A percentile compares a stretch with the other conserved stretches of the same genome.
Evolutionary conservation across 1,140 invertebrate genomes (phyloP).

Genomic region (Harpegnathos saltator): DNA sequence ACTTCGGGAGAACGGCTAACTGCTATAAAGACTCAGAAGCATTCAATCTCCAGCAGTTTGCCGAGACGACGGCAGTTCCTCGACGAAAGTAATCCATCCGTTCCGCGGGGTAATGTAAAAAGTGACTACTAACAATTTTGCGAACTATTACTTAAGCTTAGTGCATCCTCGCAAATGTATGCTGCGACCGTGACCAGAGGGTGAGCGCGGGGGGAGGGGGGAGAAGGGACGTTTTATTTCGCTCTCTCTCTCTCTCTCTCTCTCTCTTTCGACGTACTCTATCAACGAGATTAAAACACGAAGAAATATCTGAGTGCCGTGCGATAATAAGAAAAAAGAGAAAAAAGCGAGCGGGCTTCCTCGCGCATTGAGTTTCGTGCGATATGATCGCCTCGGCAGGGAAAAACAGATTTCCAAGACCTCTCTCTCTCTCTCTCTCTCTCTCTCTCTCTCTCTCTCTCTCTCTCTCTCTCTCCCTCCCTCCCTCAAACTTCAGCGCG

Average conservation of each 20-base stretch:
- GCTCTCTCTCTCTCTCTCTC: too few relatives aligned
- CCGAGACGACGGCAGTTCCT: background rate
- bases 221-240: too few relatives aligned
- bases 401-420: background rate
- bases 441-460: too few relatives aligned
- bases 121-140: background rate
- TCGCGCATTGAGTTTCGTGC: background rate
- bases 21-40: conserved; percentile 16
- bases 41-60: background rate
- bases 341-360: background rate
- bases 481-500: background rate
- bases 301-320: too few relatives aligned
- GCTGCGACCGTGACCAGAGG: background rate
- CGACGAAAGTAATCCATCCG: background rate
- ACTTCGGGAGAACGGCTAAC: conserved; percentile 26
- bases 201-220: too few relatives aligned
- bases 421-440: too few relatives aligned
- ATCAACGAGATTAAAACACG: too few relatives aligned
- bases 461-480: too few relatives aligned
- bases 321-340: too few relatives aligned
- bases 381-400: background rate
- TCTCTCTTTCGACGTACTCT: too few relatives aligned
- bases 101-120: background rate
- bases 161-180: background rate
- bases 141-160: background rate